These are phyloP conservation scores for Troilus luridus DNA, from an alignment of 2,888 invertebrate species.

Conservation along the genomic window DNA sequence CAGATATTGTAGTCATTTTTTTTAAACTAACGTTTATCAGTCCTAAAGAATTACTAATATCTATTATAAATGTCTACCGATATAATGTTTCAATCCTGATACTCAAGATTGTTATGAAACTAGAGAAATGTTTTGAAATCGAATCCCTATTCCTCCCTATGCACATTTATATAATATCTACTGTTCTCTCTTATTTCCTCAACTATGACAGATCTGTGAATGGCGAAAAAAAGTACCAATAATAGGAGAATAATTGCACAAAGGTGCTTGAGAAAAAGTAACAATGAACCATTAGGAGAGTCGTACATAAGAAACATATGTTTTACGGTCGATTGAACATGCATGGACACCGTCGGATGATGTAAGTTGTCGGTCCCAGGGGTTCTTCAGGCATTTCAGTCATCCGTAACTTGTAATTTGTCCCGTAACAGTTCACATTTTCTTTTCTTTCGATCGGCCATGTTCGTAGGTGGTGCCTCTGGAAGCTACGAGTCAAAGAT, in stretches of 20 bases:
- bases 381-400: conserved; percentile 46
- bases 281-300: conserved; percentile 45
- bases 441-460: conserved; percentile 6
- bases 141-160: no score
- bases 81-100: no score
- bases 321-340: conserved; percentile 46
- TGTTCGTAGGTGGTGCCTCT: conserved; percentile 1
- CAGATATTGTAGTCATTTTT: no score
- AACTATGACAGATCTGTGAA: not conserved
- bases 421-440: conserved; percentile 48
- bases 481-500: not conserved
- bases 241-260: conserved; percentile 17
- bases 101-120: not conserved
- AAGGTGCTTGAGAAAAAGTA: conserved; percentile 26
- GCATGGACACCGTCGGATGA: conserved; percentile 37
- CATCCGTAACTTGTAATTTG: conserved; percentile 49
- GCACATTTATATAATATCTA: not conserved
- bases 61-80: no score
- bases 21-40: no score
- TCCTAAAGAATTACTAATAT: no score
- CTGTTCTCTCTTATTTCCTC: not conserved
- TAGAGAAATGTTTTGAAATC: no score
- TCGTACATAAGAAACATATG: conserved; percentile 47
- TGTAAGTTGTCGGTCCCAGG: conserved; percentile 43
- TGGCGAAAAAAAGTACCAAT: not conserved